Evolutionary conservation across 2,888 invertebrate species (phyloP).

Genomic region (Leptopilina myrica): DNA sequence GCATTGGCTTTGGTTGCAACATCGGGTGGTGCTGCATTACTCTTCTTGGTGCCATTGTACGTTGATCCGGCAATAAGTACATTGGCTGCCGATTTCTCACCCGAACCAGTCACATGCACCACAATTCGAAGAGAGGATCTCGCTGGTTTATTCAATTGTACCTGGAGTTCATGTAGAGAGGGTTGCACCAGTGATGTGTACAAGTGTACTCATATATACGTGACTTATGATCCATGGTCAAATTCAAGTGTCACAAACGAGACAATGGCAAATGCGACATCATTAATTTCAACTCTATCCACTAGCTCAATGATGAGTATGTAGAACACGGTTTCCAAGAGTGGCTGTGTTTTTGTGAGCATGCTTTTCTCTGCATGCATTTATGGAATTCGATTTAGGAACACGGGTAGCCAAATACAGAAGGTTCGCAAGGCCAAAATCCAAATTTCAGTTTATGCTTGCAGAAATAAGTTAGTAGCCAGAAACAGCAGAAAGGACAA

Average conservation of each 20-base stretch:
- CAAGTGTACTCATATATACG: slow-evolving; percentile 83
- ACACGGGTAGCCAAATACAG: too few species aligned
- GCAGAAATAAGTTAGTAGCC: too few species aligned
- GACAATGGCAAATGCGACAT: slow-evolving; percentile 45
- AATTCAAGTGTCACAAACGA: slow-evolving; percentile 62
- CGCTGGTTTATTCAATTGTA: slow-evolving; percentile 86
- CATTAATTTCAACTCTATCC: slow-evolving; percentile 45
- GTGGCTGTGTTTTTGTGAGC: neutral
- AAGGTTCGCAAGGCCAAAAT: too few species aligned
- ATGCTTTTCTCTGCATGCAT: neutral
- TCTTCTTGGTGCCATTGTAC: slow-evolving; percentile 86
- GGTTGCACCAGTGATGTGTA: slow-evolving; percentile 89
- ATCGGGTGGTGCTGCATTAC: slow-evolving; percentile 84
- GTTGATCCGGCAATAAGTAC: slow-evolving; percentile 84
- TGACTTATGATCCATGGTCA: slow-evolving; percentile 78
- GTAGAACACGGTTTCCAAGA: slow-evolving; percentile 35
- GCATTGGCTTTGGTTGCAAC: slow-evolving; percentile 84
- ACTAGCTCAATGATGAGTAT: slow-evolving; percentile 27
- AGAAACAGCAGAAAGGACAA: too few species aligned
- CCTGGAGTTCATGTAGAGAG: slow-evolving; percentile 88
- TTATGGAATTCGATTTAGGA: too few species aligned
- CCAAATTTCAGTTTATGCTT: too few species aligned
- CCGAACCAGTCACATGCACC: slow-evolving; percentile 85
- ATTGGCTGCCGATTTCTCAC: slow-evolving; percentile 85
- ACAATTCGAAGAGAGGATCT: slow-evolving; percentile 85